These are phyloP conservation scores for Procambarus clarkii DNA, from an alignment of 1,140 invertebrate species.

Conservation along the genomic window DNA sequence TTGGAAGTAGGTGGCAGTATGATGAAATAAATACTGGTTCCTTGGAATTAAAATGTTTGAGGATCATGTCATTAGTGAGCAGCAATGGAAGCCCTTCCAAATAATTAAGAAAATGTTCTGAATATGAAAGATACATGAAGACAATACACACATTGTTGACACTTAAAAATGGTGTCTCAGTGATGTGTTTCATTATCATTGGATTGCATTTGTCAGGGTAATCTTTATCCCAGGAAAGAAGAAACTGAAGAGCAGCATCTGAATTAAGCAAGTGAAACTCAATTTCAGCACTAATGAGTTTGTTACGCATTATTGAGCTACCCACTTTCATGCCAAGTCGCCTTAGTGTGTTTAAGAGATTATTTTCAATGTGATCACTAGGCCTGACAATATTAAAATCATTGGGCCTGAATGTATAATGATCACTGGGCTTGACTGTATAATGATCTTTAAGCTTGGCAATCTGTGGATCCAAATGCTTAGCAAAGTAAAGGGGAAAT, in stretches of 20 bases:
- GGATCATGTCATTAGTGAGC: constrained; percentile 28
- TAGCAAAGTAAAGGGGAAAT: constrained; percentile 28
- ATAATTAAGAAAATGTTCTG: not conserved
- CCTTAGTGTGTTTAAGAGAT: not conserved
- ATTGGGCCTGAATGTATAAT: too few relatives aligned
- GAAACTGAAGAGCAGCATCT: not conserved
- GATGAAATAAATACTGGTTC: constrained; percentile 38
- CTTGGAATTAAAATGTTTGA: not conserved
- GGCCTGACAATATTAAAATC: too few relatives aligned
- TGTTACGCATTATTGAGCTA: not conserved
- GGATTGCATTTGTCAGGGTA: constrained; percentile 15
- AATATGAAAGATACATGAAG: not conserved
- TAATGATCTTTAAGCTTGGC: too few relatives aligned
- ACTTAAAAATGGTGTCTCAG: constrained; percentile 16
- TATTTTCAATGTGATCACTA: not conserved
- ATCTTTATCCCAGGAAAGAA: constrained; percentile 27
- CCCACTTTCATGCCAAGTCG: constrained; percentile 49
- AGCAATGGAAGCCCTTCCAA: constrained; percentile 26
- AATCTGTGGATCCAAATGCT: not conserved
- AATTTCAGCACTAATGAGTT: not conserved
- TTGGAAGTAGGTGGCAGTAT: constrained; percentile 17
- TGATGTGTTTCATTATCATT: not conserved
- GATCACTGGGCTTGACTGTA: too few relatives aligned
- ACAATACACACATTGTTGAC: constrained; percentile 9
- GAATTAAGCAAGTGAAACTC: not conserved